phyloP scores from a whole-genome alignment of 1,140 invertebrate species.

The Drosophila chauvacae region DNA sequence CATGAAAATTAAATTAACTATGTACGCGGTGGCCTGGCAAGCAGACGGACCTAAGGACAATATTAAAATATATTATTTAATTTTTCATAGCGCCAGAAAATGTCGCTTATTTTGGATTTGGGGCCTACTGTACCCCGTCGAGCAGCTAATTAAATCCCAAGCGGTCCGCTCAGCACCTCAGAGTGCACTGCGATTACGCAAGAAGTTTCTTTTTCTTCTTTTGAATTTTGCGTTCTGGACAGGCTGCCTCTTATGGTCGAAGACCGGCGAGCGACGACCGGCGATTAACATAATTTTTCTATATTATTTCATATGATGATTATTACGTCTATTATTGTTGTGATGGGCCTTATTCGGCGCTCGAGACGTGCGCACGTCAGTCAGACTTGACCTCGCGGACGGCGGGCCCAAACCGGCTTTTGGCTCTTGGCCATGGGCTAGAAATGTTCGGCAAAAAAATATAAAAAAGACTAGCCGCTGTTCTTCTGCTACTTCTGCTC shows the following conservation, averaged over 20 bases:
- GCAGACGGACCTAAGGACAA: background rate
- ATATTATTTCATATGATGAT: constrained; percentile 71
- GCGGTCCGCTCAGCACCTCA: constrained; percentile 7
- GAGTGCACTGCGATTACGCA: constrained; percentile 49
- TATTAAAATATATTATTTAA: constrained; percentile 46
- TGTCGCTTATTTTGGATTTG: constrained; percentile 2
- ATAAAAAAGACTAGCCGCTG: constrained; percentile 40
- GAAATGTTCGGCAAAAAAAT: constrained; percentile 47
- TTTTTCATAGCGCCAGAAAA: constrained; percentile 39
- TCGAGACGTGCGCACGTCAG: constrained; percentile 50
- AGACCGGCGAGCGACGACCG: background rate
- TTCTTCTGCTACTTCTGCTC: constrained; percentile 10
- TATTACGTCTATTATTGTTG: constrained; percentile 63
- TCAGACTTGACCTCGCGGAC: constrained; percentile 53
- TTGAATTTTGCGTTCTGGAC: constrained; percentile 6
- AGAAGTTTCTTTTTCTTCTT: constrained; percentile 33
- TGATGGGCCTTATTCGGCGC: constrained; percentile 54
- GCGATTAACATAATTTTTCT: constrained; percentile 75
- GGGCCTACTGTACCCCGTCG: constrained; percentile 13
- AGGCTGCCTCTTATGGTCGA: constrained; percentile 61
- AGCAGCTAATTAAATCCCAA: constrained; percentile 58
- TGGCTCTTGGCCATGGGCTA: constrained; percentile 65
- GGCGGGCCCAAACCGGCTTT: constrained; percentile 56
- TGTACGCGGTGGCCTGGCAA: constrained; percentile 4
- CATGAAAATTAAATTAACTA: constrained; percentile 63